Percentiles rank a stretch among this genome's conserved stretches.
Evolutionary conservation across 2,888 invertebrate species (phyloP).

Genomic region (Oscheius sp.): DNA sequence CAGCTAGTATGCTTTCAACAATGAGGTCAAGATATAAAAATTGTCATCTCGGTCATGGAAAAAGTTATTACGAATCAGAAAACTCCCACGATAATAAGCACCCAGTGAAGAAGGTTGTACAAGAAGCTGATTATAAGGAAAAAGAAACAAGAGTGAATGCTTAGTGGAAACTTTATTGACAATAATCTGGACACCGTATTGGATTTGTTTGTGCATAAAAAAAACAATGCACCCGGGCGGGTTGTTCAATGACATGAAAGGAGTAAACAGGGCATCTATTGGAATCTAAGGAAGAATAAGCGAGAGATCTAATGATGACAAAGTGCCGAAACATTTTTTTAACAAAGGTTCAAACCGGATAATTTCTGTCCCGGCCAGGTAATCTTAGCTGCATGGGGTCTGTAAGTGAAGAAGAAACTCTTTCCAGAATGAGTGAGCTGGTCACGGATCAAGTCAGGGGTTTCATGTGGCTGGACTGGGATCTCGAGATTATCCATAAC

Average conservation of each 20-base stretch:
- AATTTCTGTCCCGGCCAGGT: constrained; percentile 81
- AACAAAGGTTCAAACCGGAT: constrained; percentile 24
- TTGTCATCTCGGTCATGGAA: no score
- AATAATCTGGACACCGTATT: constrained; percentile 14
- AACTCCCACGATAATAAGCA: no score
- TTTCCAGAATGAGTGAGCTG: constrained; percentile 68
- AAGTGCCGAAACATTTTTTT: no score
- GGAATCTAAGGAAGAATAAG: background rate
- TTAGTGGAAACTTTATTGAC: no score
- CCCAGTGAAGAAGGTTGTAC: no score
- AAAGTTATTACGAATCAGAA: no score
- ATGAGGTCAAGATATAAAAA: no score
- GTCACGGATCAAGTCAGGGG: constrained; percentile 86
- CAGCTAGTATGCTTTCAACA: no score
- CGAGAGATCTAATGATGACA: constrained; percentile 2
- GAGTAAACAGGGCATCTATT: background rate
- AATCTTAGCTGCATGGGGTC: constrained; percentile 93
- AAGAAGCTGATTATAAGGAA: no score
- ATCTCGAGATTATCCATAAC: constrained; percentile 77
- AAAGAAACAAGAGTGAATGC: no score
- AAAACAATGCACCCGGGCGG: background rate
- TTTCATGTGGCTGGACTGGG: constrained; percentile 85
- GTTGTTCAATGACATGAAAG: background rate
- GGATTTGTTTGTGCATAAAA: background rate
- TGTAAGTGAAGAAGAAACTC: constrained; percentile 84